Evolutionary conservation across 2,797 vertebrate species (phyloP), one percentile per base, ranked within the genome.

Genomic region (Micrastur ruficollis): DNA sequence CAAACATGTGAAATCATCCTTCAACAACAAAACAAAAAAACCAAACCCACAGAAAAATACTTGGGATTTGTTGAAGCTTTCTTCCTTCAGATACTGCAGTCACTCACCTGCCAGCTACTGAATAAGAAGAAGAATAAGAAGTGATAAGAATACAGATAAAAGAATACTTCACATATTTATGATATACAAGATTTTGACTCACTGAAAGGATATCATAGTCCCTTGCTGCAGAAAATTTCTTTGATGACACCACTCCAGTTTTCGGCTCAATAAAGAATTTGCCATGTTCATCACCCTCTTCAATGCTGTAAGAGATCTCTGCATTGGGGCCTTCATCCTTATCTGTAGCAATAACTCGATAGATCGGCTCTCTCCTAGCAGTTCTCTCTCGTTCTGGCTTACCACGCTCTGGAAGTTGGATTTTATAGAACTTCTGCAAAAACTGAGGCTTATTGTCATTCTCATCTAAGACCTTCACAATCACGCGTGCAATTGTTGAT

Each of bases 241-340:
- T 99, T 62, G 99, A 99, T 2, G 99, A 99, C 95, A 99, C 99
- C 80, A 99, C 94, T 52, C 99, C 99, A 1, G 99, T 99, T 98
- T 99, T 99, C 1, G 99, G 99, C 88, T 99, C 99, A 29, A 99
- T 99, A 34, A 99, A 99, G 95, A 99, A 99, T 91, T 99, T 99
- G 40, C 99, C 99, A 1, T 98, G 98, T 50, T 99, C 99, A 31
- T 99, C 99, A 44, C 99, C 99, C 4, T 99, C 99, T 84, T 99
- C 99, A 25, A 99, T 99, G 98, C 99, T 99, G 97, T 99, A 99
- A 18, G 99, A 99, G 97, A 99, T 99, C 95, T 99, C 99, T 0
- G 99, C 98, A 14, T 99, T 99, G 46, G 99, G 97, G 18, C 99
- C 99, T 31, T 98, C 97, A 10, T 99, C 99, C 23, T 98, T 99